phyloP scores from a whole-genome alignment of 2,797 vertebrate species.

The Danio aesculapii region DNA sequence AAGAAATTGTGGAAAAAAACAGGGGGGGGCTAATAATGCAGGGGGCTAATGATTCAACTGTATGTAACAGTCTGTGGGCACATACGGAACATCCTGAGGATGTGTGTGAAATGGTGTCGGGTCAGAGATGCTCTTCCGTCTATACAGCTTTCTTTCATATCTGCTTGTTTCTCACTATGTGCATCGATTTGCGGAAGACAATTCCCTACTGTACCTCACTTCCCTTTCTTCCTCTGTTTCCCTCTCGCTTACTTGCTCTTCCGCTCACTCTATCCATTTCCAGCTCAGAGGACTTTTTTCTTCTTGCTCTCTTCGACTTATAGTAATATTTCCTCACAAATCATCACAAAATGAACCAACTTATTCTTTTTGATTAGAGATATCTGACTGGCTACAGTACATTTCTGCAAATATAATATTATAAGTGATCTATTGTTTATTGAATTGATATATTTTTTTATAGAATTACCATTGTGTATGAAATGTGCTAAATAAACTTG shows the following conservation, averaged over 20 bases:
- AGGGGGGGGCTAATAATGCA: too few relatives aligned
- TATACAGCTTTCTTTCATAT: conserved; percentile 41
- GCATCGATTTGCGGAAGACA: conserved; percentile 44
- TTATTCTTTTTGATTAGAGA: neutral
- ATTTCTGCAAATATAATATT: neutral
- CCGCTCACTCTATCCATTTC: neutral
- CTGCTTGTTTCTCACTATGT: conserved; percentile 23
- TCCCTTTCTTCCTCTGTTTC: conserved; percentile 49
- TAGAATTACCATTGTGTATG: too few relatives aligned
- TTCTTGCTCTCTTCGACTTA: neutral
- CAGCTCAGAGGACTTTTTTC: too few relatives aligned
- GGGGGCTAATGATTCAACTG: too few relatives aligned
- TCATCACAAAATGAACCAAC: neutral
- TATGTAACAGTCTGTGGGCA: conserved; percentile 50
- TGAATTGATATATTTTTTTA: too few relatives aligned
- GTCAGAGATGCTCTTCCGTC: conserved; percentile 1
- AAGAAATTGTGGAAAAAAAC: too few relatives aligned
- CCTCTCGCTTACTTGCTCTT: conserved; percentile 2
- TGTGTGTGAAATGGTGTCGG: conserved; percentile 12
- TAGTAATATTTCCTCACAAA: neutral
- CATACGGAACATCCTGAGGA: conserved; percentile 31
- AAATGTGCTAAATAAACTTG: too few relatives aligned
- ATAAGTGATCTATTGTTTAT: too few relatives aligned
- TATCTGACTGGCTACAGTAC: neutral
- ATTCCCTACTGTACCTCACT: conserved; percentile 51